phyloP scores from a whole-genome alignment of 2,888 invertebrate genomes.

The Cremastinae sp. region DNA sequence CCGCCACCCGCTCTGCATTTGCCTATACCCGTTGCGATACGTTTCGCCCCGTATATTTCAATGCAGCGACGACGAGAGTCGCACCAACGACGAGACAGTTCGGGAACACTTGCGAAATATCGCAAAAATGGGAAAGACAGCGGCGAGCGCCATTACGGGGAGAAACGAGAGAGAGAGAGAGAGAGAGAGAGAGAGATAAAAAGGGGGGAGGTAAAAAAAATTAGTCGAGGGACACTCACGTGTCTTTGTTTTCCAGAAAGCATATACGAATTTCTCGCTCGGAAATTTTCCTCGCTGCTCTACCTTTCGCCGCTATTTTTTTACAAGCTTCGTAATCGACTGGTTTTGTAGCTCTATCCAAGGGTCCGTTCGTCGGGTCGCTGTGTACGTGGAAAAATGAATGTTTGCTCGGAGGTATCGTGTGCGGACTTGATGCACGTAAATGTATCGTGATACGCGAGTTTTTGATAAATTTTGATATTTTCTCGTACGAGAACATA shows the following conservation, averaged over 20 bases:
- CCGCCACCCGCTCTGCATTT: constrained; percentile 6
- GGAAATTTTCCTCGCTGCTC: constrained; percentile 20
- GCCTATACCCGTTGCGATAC: neutral
- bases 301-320: constrained; percentile 14
- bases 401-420: constrained; percentile 40
- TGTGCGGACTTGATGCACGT: neutral
- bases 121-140: constrained; percentile 5
- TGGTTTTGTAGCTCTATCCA: constrained; percentile 31
- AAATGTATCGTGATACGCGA: neutral
- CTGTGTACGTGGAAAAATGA: constrained; percentile 45
- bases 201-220: constrained; percentile 3
- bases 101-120: constrained; percentile 41
- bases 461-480: constrained; percentile 52
- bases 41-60: constrained; percentile 10
- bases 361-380: neutral
- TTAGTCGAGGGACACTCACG: neutral
- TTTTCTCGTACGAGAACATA: constrained; percentile 44
- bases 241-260: constrained; percentile 3
- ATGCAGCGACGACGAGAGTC: neutral
- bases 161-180: neutral
- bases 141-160: too few species aligned
- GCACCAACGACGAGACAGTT: too few species aligned
- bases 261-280: constrained; percentile 30
- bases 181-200: neutral
- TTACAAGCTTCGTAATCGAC: constrained; percentile 29